Conservation (phyloP, 2,888 invertebrate genomes). For the Anoncus sp. region DNA sequence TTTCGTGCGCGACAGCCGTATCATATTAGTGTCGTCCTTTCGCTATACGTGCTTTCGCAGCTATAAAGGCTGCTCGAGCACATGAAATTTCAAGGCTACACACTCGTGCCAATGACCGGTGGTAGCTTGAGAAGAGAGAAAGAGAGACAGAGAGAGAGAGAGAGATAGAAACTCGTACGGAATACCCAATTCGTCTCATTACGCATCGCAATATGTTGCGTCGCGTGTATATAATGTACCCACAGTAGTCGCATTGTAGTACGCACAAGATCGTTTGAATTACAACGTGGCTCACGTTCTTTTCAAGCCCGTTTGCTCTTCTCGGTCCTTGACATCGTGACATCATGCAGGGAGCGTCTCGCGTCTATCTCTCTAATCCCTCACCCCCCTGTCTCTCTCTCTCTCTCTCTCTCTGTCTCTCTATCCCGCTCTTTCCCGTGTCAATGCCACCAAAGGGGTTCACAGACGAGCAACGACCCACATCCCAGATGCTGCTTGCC, state of each 20-base stretch:
- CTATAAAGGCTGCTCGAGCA: not conserved
- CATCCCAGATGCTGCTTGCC: conserved; percentile 57
- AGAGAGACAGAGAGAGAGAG: not conserved
- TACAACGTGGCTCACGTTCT: conserved; percentile 46
- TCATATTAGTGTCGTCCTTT: conserved; percentile 39
- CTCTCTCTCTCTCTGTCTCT: conserved; percentile 4
- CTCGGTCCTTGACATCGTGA: conserved; percentile 67
- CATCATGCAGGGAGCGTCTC: conserved; percentile 54
- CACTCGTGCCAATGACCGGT: conserved; percentile 58
- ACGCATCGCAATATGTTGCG: conserved; percentile 34
- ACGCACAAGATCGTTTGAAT: conserved; percentile 49
- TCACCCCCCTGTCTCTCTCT: too few species aligned
- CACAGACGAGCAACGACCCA: conserved; percentile 64
- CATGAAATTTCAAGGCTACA: conserved; percentile 59
- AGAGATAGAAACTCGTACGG: conserved; percentile 21
- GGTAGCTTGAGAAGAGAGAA: conserved; percentile 5
- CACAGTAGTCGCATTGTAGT: conserved; percentile 34
- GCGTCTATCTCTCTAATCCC: conserved; percentile 21
- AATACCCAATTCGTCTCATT: conserved; percentile 49
- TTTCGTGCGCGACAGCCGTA: conserved; percentile 64
- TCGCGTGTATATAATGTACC: conserved; percentile 13
- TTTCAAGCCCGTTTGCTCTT: conserved; percentile 51
- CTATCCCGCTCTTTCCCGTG: conserved; percentile 30
- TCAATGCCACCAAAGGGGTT: conserved; percentile 61
- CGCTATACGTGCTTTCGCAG: too few species aligned